Conservation (phyloP, 2,888 invertebrate species). For the Cheilosia vulpina region DNA sequence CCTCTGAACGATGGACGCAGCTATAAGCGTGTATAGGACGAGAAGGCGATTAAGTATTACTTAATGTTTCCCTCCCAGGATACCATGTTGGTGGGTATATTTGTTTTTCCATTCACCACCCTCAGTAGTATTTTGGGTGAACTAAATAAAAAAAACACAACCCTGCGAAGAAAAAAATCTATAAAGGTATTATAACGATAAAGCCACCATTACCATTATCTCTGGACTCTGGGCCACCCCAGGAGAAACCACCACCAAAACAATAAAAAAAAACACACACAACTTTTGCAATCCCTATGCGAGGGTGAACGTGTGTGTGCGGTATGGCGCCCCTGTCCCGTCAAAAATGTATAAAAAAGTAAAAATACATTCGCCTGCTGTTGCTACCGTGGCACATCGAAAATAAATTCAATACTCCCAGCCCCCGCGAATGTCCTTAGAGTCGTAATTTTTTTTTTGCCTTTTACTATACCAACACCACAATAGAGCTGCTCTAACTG, state of each 20-base stretch:
- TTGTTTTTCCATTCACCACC: slow-evolving; percentile 57
- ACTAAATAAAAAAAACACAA: slow-evolving; percentile 39
- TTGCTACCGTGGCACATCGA: slow-evolving; percentile 68
- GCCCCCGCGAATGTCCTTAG: slow-evolving; percentile 37
- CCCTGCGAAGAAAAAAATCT: slow-evolving; percentile 56
- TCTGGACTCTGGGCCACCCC: slow-evolving; percentile 65
- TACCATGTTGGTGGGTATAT: slow-evolving; percentile 64
- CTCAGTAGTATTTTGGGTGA: slow-evolving; percentile 29
- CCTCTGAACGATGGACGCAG: background rate
- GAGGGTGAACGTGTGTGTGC: slow-evolving; percentile 63
- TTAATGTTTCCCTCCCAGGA: slow-evolving; percentile 70
- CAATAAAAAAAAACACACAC: slow-evolving; percentile 18
- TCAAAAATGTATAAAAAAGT: slow-evolving; percentile 33
- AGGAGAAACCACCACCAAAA: slow-evolving; percentile 22
- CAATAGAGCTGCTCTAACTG: slow-evolving; percentile 50
- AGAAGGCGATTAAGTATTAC: slow-evolving; percentile 73
- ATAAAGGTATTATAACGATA: slow-evolving; percentile 75
- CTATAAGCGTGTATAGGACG: slow-evolving; percentile 7
- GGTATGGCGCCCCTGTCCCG: slow-evolving; percentile 42
- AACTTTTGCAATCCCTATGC: slow-evolving; percentile 32
- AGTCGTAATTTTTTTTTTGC: slow-evolving; percentile 10
- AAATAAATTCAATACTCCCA: slow-evolving; percentile 70
- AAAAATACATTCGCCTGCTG: slow-evolving; percentile 65
- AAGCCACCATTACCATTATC: slow-evolving; percentile 75
- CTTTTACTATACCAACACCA: slow-evolving; percentile 47